These are phyloP conservation scores for Helicorthomorpha holstii DNA, from an alignment of 1,140 invertebrate genomes.

Conservation along the genomic window DNA sequence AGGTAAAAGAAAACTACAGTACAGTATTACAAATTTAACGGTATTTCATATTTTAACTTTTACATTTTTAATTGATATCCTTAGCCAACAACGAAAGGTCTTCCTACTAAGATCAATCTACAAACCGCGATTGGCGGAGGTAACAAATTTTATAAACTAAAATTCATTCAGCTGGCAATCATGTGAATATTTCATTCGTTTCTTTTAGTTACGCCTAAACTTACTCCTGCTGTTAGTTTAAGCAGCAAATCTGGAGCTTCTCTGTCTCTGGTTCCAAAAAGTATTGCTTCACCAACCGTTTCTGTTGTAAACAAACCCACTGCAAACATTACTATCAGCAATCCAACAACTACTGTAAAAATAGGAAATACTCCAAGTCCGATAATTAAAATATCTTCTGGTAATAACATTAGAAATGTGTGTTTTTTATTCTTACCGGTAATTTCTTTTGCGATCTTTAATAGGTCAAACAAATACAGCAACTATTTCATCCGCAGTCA, in stretches of 20 bases:
- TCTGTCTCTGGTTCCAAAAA: constrained; percentile 8
- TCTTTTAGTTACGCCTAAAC: constrained; percentile 1
- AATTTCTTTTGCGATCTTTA: too few relatives aligned
- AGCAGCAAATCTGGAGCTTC: constrained; percentile 9
- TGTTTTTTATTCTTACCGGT: too few relatives aligned
- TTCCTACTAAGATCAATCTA: background rate
- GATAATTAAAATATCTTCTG: background rate
- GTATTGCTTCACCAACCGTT: constrained; percentile 7
- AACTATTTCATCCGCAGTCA: too few relatives aligned
- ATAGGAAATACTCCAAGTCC: background rate
- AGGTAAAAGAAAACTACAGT: background rate
- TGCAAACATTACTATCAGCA: background rate
- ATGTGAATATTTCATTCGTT: background rate
- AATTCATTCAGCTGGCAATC: background rate
- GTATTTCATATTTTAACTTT: background rate
- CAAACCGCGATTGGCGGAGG: background rate
- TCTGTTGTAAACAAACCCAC: constrained; percentile 6
- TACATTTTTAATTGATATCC: background rate
- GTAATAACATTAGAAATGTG: background rate
- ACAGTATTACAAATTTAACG: background rate
- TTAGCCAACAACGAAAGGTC: background rate
- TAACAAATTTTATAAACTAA: background rate
- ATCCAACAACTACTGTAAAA: background rate
- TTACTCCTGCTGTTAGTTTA: constrained; percentile 7
- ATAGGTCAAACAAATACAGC: too few relatives aligned